phyloP scores from a whole-genome alignment of 2,113 vertebrate genomes.

The Ictalurus punctatus region DNA sequence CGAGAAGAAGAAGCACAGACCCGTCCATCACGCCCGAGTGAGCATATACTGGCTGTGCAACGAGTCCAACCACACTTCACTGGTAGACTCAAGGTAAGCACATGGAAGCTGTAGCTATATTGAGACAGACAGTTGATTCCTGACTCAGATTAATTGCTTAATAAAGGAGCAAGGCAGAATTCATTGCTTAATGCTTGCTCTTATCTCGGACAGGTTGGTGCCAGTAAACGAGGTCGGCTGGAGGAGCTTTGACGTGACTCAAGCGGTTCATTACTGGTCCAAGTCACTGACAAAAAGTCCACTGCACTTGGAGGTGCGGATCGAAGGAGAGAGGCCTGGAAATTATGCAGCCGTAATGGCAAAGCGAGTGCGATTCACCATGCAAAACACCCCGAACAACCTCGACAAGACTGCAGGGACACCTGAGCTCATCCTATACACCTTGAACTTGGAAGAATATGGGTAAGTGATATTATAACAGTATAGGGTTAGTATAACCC shows the following conservation, averaged over 20 bases:
- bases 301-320: constrained; percentile 78
- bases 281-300: constrained; percentile 59
- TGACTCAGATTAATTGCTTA: not conserved
- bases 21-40: constrained; percentile 71
- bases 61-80: constrained; percentile 77
- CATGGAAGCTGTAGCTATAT: too few relatives aligned
- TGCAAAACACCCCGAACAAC: constrained; percentile 47
- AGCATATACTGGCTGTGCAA: constrained; percentile 79
- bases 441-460: constrained; percentile 74
- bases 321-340: constrained; percentile 77
- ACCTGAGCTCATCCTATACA: constrained; percentile 77
- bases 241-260: constrained; percentile 83
- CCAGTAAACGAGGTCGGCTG: constrained; percentile 78
- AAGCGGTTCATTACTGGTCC: constrained; percentile 82
- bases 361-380: constrained; percentile 73
- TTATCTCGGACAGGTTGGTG: constrained; percentile 72
- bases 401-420: constrained; percentile 62
- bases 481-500: not conserved
- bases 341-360: constrained; percentile 72
- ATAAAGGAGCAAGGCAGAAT: not conserved
- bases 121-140: not conserved
- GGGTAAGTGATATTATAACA: constrained; percentile 63
- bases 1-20: constrained; percentile 57
- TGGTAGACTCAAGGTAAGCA: constrained; percentile 81
- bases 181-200: not conserved